A percentile compares a stretch with the other conserved stretches of the same genome.
phyloP scores from a whole-genome alignment of 2,113 vertebrate species.

The Natator depressus region DNA sequence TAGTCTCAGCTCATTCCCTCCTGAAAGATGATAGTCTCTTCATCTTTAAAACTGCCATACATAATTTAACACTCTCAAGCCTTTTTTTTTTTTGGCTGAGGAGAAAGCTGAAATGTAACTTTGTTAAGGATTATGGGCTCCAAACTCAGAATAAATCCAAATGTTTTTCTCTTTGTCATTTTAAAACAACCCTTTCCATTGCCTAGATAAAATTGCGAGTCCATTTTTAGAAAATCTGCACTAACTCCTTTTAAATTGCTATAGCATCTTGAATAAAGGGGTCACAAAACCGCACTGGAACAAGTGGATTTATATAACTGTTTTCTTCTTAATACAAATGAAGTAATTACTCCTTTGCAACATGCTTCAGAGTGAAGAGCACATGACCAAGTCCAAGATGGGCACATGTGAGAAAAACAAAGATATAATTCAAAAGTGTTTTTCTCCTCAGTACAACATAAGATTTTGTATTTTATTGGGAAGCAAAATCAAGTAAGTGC shows the following conservation, averaged over 20 bases:
- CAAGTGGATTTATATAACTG: neutral
- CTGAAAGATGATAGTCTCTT: neutral
- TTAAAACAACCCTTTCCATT: neutral
- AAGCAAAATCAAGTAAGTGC: neutral
- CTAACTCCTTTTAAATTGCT: neutral
- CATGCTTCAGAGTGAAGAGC: neutral
- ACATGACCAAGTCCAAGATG: neutral
- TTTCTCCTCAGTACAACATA: neutral
- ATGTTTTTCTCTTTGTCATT: neutral
- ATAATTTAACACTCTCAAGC: neutral
- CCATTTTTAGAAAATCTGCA: neutral
- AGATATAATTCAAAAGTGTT: neutral
- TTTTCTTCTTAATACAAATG: neutral
- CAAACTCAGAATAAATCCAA: neutral
- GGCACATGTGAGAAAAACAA: neutral
- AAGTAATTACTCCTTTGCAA: neutral
- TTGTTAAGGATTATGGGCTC: neutral
- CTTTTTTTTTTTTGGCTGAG: neutral
- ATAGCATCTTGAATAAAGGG: neutral
- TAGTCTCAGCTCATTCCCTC: neutral
- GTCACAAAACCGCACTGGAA: neutral
- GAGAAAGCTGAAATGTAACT: neutral
- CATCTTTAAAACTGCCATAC: neutral
- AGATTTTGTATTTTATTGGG: neutral
- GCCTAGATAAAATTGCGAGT: neutral